Percentiles rank a stretch among this genome's conserved stretches.
Conservation (phyloP, 2,797 vertebrate genomes). For the Todus mexicanus region DNA sequence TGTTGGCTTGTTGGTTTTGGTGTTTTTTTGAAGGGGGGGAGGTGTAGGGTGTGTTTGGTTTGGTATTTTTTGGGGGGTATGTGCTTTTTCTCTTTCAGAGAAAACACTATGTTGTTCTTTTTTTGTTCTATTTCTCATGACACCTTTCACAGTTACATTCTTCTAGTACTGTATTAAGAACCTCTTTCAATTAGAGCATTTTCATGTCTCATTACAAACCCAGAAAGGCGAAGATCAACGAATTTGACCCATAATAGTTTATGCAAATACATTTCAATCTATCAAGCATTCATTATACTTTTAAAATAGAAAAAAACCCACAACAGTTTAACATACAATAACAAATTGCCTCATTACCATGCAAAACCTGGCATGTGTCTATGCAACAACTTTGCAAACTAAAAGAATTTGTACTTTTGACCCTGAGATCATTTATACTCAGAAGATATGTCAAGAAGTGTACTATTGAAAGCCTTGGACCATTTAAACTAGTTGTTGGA, state of each 20-base stretch:
- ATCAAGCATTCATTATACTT: conserved; percentile 1
- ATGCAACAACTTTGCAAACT: background rate
- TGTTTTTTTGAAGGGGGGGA: background rate
- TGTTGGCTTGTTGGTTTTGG: background rate
- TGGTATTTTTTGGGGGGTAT: background rate
- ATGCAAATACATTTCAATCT: conserved; percentile 7
- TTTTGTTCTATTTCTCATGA: background rate
- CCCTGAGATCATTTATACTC: background rate
- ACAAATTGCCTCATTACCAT: background rate
- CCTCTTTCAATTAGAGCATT: background rate
- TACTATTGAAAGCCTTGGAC: background rate
- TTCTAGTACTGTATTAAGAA: background rate
- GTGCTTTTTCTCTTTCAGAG: background rate
- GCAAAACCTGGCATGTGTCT: background rate
- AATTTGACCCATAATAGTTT: conserved; percentile 1
- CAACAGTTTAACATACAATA: background rate
- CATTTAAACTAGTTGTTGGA: background rate
- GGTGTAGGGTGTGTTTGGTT: too few relatives aligned
- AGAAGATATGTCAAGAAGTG: background rate
- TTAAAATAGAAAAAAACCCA: conserved; percentile 9
- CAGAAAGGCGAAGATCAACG: background rate
- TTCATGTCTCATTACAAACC: conserved; percentile 18
- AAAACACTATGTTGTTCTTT: background rate
- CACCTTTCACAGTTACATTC: background rate
- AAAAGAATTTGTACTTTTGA: background rate